Conservation (phyloP, 2,113 vertebrate genomes). For the Onychostoma macrolepis region DNA sequence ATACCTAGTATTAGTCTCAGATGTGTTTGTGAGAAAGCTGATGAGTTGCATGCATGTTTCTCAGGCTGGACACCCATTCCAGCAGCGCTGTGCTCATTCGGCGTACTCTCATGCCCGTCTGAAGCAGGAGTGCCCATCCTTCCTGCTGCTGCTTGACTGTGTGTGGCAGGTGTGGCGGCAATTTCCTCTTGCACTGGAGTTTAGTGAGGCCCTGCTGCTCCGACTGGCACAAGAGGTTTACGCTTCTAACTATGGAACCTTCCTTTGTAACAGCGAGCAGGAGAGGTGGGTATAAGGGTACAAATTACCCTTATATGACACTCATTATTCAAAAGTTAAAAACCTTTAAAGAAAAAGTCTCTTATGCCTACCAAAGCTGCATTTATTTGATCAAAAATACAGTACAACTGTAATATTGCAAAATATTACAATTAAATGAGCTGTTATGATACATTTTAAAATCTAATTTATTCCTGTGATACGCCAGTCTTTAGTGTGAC, state of each 20-base stretch:
- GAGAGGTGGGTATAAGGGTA: slow-evolving; percentile 74
- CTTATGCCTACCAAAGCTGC: too few relatives aligned
- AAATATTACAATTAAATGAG: too few relatives aligned
- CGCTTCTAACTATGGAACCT: slow-evolving; percentile 83
- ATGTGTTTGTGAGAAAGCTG: background rate
- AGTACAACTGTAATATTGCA: too few relatives aligned
- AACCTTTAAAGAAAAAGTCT: too few relatives aligned
- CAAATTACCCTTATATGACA: background rate
- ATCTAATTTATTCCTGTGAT: too few relatives aligned
- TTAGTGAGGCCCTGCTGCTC: slow-evolving; percentile 82
- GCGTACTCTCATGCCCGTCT: slow-evolving; percentile 79
- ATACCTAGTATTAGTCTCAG: background rate
- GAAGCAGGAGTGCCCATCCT: slow-evolving; percentile 82
- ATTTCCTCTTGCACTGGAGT: slow-evolving; percentile 85
- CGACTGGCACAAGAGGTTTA: slow-evolving; percentile 80
- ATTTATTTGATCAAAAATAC: too few relatives aligned
- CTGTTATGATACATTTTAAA: too few relatives aligned
- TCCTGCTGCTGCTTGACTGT: slow-evolving; percentile 89
- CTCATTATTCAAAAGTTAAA: background rate
- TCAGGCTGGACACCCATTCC: slow-evolving; percentile 87
- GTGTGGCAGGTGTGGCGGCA: slow-evolving; percentile 86
- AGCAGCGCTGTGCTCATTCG: slow-evolving; percentile 78
- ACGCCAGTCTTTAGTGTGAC: too few relatives aligned
- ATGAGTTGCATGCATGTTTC: background rate
- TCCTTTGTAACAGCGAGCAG: slow-evolving; percentile 85